phyloP scores from a whole-genome alignment of 2,113 vertebrate genomes.

The Sciurus niger region DNA sequence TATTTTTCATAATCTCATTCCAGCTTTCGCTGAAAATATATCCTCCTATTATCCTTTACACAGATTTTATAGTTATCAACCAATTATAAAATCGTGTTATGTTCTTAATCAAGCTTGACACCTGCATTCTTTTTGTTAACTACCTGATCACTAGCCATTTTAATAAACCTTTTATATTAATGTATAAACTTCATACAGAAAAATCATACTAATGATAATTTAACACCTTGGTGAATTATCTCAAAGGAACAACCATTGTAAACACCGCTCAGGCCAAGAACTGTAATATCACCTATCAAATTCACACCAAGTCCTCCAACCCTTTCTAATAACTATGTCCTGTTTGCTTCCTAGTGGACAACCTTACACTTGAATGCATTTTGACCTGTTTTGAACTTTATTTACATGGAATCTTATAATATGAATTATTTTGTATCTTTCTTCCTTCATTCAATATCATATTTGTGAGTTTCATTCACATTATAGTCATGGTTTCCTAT shows the following conservation, averaged over 20 bases:
- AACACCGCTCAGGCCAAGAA: not conserved
- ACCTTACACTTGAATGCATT: not conserved
- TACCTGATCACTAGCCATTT: slow-evolving; percentile 12
- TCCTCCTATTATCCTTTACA: not conserved
- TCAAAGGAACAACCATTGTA: not conserved
- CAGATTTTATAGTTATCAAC: slow-evolving; percentile 38
- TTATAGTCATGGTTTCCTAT: not conserved
- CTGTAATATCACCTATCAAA: not conserved
- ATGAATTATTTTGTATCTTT: not conserved
- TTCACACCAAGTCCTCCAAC: not conserved
- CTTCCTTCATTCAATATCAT: not conserved
- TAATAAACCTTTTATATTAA: slow-evolving; percentile 62
- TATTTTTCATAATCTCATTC: not conserved
- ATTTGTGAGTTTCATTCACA: not conserved
- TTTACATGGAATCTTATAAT: not conserved
- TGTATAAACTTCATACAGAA: not conserved
- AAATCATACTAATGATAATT: not conserved
- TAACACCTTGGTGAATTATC: not conserved
- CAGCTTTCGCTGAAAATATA: slow-evolving; percentile 12
- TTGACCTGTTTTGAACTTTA: not conserved
- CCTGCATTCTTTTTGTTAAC: slow-evolving; percentile 1
- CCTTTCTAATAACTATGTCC: rapidly evolving
- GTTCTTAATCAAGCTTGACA: slow-evolving; percentile 53
- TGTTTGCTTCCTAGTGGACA: not conserved
- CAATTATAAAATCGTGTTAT: not conserved